Conservation (phyloP, 2,888 invertebrate species). For the Diarsia mendica region DNA sequence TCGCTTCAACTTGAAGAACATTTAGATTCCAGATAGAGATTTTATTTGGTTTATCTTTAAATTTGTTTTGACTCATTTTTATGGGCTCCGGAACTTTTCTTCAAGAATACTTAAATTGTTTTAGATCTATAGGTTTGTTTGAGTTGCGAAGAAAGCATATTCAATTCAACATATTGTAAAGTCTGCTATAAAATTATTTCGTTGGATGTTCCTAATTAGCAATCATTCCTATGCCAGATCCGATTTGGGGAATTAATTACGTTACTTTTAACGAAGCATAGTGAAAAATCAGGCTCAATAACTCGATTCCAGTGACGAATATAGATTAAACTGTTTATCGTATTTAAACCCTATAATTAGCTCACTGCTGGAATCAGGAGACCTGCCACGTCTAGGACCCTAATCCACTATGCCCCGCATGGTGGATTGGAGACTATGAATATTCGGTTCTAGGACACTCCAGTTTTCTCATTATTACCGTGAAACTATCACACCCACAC, state of each 20-base stretch:
- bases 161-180: background rate
- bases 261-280: background rate
- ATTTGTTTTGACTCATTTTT: slow-evolving; percentile 30
- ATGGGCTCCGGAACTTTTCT: background rate
- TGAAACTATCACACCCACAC: background rate
- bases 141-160: background rate
- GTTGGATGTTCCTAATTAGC: background rate
- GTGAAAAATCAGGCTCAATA: background rate
- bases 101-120: background rate
- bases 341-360: background rate
- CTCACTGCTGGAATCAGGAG: background rate
- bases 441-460: background rate
- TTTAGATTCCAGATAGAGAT: slow-evolving; percentile 6
- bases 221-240: background rate
- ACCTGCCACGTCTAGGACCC: too few species aligned
- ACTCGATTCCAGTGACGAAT: background rate
- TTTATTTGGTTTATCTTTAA: slow-evolving; percentile 21
- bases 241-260: background rate
- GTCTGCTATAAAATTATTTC: background rate
- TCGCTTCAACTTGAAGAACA: slow-evolving; percentile 21
- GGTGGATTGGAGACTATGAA: too few species aligned
- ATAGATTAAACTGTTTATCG: background rate
- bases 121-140: background rate
- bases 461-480: background rate
- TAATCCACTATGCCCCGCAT: too few species aligned